Evolutionary conservation across 2,888 invertebrate genomes (phyloP).

Genomic region (Drepana falcataria): DNA sequence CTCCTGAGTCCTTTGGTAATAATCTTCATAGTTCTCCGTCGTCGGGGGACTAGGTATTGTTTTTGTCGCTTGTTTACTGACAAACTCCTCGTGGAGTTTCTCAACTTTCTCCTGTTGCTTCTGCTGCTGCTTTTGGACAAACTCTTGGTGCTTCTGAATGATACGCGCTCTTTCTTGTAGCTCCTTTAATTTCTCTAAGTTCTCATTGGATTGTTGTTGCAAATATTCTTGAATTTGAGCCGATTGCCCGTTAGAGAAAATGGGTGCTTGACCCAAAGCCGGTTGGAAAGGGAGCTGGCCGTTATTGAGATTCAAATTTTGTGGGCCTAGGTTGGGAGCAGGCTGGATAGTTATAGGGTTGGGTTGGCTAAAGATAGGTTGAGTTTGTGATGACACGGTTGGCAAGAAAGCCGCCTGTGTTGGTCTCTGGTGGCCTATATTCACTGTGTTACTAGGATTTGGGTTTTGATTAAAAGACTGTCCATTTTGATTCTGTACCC

Average conservation of each 20-base stretch:
- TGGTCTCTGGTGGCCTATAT: conserved; percentile 59
- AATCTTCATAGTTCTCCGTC: conserved; percentile 69
- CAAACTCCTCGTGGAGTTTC: conserved; percentile 83
- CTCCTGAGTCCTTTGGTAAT: conserved; percentile 55
- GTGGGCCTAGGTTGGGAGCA: conserved; percentile 65
- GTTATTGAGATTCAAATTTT: conserved; percentile 49
- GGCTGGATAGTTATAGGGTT: conserved; percentile 69
- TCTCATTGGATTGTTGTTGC: conserved; percentile 81
- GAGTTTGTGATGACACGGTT: conserved; percentile 49
- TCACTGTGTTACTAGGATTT: conserved; percentile 39
- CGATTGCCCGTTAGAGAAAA: conserved; percentile 71
- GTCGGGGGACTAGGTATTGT: conserved; percentile 72
- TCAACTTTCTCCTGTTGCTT: conserved; percentile 87
- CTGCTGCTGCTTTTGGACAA: conserved; percentile 88
- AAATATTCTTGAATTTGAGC: conserved; percentile 77
- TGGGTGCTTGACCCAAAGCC: conserved; percentile 54
- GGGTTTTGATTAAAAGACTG: conserved; percentile 49
- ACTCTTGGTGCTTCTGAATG: conserved; percentile 86
- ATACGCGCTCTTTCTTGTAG: conserved; percentile 85
- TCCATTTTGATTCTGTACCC: conserved; percentile 44
- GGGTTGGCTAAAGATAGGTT: conserved; percentile 52
- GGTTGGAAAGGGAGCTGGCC: conserved; percentile 63
- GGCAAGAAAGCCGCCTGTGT: conserved; percentile 63
- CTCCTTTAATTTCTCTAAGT: conserved; percentile 80
- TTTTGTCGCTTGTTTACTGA: conserved; percentile 83